Evolutionary conservation across 2,113 vertebrate genomes (phyloP), one percentile per base, ranked within the genome.

Genomic region (Lophochroa leadbeateri): DNA sequence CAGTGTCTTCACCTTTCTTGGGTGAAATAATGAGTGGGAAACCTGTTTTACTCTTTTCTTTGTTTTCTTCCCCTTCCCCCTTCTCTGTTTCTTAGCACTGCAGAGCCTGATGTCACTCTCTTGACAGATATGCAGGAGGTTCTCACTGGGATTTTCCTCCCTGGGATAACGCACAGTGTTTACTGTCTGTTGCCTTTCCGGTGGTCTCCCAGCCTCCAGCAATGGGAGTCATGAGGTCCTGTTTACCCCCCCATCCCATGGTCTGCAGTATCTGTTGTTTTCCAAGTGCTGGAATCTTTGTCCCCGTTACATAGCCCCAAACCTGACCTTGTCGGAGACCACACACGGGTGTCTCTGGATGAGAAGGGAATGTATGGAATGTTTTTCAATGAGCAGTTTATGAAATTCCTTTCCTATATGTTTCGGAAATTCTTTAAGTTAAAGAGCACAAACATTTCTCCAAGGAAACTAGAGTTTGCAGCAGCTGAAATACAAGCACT

Each of bases 341-440:
- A 97, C 97, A 97, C 97, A 97, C 94, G 97, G 92, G 97, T 97
- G 96, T 97, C 96, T 97, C 96, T 96, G 81, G 97, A 97, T 96
- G 97, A 95, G 96, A 84, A 85, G 90, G 96, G 97, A 97, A 97
- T 97, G 97, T 96, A 96, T 97, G 97, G 97, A 97, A 97, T 97
- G 97, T 97, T 97, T 97, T 97, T 97, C 97, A 97, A 94, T 93
- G 96, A 97, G 93, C 91, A 97, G 97, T 96, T 97, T 97, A 97
- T 97, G 97, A 97, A 97, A 97, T 97, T 97, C 96, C 94, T 97
- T 97, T 95, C 89, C 95, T 97, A 97, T 97, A 97, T 92, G 96
- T 95, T 97, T 96, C 90, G n/a, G 96, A 95, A 96, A 97, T 96
- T 96, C 94, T 97, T 97, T 96, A 97, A 92, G 60, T 97, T 96